These are phyloP conservation scores for Drosophila orosa DNA, from an alignment of 1,140 invertebrate species.

Conservation along the genomic window DNA sequence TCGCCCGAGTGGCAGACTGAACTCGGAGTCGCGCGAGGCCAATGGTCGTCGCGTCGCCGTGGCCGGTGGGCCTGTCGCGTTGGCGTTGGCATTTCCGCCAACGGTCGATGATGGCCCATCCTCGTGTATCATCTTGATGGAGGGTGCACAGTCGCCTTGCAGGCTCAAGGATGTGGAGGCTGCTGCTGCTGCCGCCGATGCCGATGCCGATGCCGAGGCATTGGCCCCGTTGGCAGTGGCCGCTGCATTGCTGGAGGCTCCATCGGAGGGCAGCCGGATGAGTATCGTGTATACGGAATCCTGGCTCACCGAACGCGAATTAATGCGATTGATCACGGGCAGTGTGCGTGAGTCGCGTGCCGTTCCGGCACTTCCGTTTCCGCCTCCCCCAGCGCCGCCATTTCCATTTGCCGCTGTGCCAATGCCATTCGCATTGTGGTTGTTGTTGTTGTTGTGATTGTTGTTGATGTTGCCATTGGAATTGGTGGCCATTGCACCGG, in stretches of 20 bases:
- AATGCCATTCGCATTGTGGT: conserved; percentile 24
- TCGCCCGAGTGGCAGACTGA: conserved; percentile 84
- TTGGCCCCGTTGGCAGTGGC: conserved; percentile 78
- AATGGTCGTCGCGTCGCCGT: conserved; percentile 73
- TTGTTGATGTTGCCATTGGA: conserved; percentile 43
- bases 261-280: conserved; percentile 91
- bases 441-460: conserved; percentile 33
- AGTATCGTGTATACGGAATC: conserved; percentile 96
- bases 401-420: conserved; percentile 19
- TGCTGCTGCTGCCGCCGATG: conserved; percentile 71
- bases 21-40: conserved; percentile 80
- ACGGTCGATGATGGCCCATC: conserved; percentile 84
- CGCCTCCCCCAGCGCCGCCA: conserved; percentile 15
- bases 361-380: conserved; percentile 34
- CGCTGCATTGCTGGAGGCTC: conserved; percentile 82
- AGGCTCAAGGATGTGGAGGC: conserved; percentile 26
- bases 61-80: conserved; percentile 41
- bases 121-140: conserved; percentile 94
- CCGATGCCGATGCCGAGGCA: not conserved
- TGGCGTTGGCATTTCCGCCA: conserved; percentile 24
- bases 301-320: conserved; percentile 87
- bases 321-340: conserved; percentile 80
- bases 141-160: conserved; percentile 85
- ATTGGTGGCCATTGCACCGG: conserved; percentile 2
- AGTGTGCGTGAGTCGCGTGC: conserved; percentile 86